Evolutionary conservation across 2,113 vertebrate species (phyloP).

Genomic region (Herpailurus yagouaroundi): DNA sequence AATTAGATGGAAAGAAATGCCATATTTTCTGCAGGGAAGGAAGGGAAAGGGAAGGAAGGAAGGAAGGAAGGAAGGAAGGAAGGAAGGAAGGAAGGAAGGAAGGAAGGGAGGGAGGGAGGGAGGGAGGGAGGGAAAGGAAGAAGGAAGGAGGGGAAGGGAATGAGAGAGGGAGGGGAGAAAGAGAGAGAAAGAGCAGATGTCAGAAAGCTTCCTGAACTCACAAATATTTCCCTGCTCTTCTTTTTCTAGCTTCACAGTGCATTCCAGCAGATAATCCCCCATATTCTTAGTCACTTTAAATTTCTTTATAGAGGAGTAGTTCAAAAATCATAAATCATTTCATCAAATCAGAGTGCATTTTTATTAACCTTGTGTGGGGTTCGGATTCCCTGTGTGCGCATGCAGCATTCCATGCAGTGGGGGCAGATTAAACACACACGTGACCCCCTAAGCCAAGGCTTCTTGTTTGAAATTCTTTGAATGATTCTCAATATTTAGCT

Average conservation of each 20-base stretch:
- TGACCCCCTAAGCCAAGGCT: neutral
- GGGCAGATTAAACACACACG: neutral
- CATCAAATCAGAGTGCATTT: neutral
- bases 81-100: no score
- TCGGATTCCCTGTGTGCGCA: neutral
- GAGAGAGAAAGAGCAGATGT: neutral
- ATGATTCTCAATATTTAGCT: neutral
- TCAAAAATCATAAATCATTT: slow-evolving; percentile 49
- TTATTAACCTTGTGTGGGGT: neutral
- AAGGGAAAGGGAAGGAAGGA: no score
- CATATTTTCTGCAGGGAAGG: neutral
- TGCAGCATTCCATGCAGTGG: neutral
- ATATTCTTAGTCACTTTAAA: neutral
- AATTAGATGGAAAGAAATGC: neutral
- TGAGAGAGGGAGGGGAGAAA: no score
- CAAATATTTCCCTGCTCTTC: slow-evolving; percentile 36
- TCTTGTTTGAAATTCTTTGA: slow-evolving; percentile 52
- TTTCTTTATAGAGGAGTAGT: neutral
- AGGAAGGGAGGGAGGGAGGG: no score
- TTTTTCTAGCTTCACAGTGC: neutral
- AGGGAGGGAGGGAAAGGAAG: no score
- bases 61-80: no score
- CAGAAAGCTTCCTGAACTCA: slow-evolving; percentile 50
- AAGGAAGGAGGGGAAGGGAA: no score
- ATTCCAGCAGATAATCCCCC: neutral